Evolutionary conservation across 2,797 vertebrate species (phyloP).

Genomic region (Oceanodroma leucorhoa): DNA sequence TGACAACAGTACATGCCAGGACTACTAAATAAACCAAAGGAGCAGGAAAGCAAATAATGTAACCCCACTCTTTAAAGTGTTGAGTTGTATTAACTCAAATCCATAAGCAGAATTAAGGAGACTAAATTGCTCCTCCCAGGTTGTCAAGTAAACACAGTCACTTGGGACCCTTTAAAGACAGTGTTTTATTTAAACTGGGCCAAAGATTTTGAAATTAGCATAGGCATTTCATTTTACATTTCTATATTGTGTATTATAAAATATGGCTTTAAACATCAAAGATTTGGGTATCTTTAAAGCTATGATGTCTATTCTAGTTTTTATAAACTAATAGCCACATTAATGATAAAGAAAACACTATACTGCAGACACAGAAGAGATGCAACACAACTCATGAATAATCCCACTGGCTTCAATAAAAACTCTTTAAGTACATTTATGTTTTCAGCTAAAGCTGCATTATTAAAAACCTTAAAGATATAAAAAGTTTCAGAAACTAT

Average conservation of each 20-base stretch:
- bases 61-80: not conserved
- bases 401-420: not conserved
- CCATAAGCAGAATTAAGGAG: not conserved
- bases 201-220: not conserved
- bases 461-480: not conserved
- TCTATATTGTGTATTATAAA: not conserved
- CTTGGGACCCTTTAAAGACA: not conserved
- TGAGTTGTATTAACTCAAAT: not conserved
- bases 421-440: not conserved
- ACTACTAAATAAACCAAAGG: not conserved
- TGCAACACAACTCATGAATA: fast-evolving
- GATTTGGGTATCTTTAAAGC: not conserved
- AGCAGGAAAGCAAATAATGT: not conserved
- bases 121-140: not conserved
- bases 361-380: not conserved
- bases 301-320: not conserved
- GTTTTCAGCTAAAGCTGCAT: not conserved
- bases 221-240: not conserved
- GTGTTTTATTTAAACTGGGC: not conserved
- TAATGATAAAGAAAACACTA: not conserved
- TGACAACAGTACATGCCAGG: not conserved
- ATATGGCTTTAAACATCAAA: not conserved
- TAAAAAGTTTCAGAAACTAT: not conserved
- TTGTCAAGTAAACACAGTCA: not conserved
- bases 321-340: not conserved